A percentile compares a stretch with the other conserved stretches of the same genome.
These are phyloP conservation scores for Actinia tenebrosa DNA, from an alignment of 64 coral and sea anemone genomes.

Conservation along the genomic window DNA sequence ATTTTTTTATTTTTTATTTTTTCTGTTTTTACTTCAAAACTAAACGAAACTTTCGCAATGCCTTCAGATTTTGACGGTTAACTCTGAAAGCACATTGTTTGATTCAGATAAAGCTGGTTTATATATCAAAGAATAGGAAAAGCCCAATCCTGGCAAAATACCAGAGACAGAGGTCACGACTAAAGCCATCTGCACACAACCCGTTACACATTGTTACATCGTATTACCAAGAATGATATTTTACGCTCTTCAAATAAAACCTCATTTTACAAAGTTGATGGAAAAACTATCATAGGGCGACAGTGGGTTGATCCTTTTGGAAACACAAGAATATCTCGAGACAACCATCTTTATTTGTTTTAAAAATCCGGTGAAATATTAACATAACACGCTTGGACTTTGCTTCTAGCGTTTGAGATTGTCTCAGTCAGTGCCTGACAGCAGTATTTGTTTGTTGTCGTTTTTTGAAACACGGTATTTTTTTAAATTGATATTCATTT, in stretches of 20 bases:
- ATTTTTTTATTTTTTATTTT: not conserved
- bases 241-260: not conserved
- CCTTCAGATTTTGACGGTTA: not conserved
- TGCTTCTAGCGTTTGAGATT: not conserved
- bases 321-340: not conserved
- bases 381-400: not conserved
- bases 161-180: not conserved
- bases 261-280: not conserved
- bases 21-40: not conserved
- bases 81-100: not conserved
- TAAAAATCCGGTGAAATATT: not conserved
- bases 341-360: not conserved
- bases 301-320: not conserved
- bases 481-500: not conserved
- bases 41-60: conserved; percentile 1
- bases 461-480: not conserved
- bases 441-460: not conserved
- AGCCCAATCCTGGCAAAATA: not conserved
- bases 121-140: not conserved
- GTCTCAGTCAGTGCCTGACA: not conserved
- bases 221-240: not conserved
- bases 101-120: not conserved
- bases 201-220: conserved; percentile 9
- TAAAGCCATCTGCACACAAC: not conserved
- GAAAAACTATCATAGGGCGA: not conserved